phyloP scores from a whole-genome alignment of 2,888 invertebrate species.

The Timema cristinae region DNA sequence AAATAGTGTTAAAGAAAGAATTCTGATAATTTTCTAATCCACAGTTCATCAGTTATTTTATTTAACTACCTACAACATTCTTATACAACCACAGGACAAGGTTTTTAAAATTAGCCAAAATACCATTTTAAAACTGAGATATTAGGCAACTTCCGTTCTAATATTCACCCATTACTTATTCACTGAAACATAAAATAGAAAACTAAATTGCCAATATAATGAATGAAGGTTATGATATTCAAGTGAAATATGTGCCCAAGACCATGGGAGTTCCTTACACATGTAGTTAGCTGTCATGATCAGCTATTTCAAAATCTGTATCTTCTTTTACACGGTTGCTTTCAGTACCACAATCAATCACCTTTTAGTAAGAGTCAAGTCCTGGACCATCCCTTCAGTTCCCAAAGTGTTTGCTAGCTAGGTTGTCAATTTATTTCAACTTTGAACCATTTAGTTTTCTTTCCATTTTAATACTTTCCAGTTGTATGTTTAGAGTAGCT shows the following conservation, averaged over 20 bases:
- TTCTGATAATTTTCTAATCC: too few relatives aligned
- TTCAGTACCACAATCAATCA: neutral
- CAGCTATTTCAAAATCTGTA: neutral
- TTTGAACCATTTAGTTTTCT: neutral
- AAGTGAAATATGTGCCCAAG: neutral
- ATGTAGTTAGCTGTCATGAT: neutral
- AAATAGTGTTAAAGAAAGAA: neutral
- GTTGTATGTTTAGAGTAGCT: neutral
- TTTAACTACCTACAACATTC: too few relatives aligned
- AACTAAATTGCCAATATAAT: neutral
- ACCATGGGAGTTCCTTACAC: neutral
- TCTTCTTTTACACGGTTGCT: neutral
- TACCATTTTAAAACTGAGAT: neutral
- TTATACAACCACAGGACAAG: too few relatives aligned
- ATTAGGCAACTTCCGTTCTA: neutral
- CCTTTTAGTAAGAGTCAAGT: neutral
- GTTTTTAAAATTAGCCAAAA: neutral
- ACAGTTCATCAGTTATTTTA: too few relatives aligned
- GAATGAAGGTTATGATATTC: neutral
- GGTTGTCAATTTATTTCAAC: neutral
- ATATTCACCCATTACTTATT: neutral
- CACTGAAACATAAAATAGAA: constrained; percentile 3
- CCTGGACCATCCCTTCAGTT: neutral
- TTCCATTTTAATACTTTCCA: neutral
- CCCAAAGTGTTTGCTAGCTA: neutral